Evolutionary conservation across 2,888 invertebrate genomes (phyloP).

Genomic region (Ceratothoa steindachneri): DNA sequence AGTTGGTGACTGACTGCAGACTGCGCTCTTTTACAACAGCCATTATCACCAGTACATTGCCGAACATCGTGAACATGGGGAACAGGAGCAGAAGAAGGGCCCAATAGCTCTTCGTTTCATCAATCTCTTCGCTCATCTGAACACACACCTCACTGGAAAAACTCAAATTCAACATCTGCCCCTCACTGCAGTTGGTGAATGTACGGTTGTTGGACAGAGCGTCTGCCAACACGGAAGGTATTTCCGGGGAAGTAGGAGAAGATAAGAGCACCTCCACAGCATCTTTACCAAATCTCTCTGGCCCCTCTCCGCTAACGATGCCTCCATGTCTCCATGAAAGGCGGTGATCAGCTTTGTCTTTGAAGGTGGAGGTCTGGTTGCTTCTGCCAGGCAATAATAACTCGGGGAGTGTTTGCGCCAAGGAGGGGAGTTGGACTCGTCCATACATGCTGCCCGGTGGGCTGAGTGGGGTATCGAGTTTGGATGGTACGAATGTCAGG

Average conservation of each 20-base stretch:
- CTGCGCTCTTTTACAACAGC: slow-evolving; percentile 88
- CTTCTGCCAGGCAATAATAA: background rate
- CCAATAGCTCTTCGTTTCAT: slow-evolving; percentile 52
- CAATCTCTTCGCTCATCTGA: background rate
- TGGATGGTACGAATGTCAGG: too few species aligned
- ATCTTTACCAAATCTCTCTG: background rate
- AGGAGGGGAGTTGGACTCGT: background rate
- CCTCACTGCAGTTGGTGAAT: background rate
- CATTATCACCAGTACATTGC: slow-evolving; percentile 93
- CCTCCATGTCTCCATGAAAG: background rate
- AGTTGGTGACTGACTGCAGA: slow-evolving; percentile 95
- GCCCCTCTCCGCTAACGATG: background rate
- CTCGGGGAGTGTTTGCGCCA: background rate
- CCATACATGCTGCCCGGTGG: too few species aligned
- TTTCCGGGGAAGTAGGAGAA: background rate
- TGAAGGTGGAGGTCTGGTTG: background rate
- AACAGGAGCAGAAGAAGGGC: slow-evolving; percentile 81
- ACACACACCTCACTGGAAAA: background rate
- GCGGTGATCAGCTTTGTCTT: too few species aligned
- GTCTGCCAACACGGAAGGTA: background rate
- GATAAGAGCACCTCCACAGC: background rate
- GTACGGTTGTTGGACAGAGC: background rate
- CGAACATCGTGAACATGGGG: slow-evolving; percentile 89
- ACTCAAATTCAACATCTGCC: background rate
- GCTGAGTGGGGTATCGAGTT: too few species aligned